A percentile compares a stretch with the other conserved stretches of the same genome.
Conservation (phyloP, 2,888 invertebrate genomes). For the Mesoligia furuncula region DNA sequence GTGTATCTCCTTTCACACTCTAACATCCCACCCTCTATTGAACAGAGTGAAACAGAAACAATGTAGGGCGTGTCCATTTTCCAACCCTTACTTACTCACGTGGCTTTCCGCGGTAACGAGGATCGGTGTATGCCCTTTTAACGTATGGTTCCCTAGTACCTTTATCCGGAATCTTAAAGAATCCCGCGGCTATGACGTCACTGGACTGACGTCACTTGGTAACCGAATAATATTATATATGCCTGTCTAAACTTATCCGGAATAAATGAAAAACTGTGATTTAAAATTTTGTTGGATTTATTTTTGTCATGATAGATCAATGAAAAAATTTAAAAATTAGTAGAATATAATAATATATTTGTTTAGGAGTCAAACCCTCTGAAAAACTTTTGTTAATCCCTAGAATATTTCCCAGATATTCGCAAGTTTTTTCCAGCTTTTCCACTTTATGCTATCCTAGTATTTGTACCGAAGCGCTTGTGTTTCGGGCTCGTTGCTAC, state of each 20-base stretch:
- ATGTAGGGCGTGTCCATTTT: neutral
- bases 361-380: neutral
- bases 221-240: neutral
- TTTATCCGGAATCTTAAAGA: constrained; percentile 35
- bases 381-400: no score
- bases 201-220: constrained; percentile 37
- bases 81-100: neutral
- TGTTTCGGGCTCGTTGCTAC: constrained; percentile 12
- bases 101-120: neutral
- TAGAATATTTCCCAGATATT: neutral
- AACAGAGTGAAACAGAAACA: constrained; percentile 25
- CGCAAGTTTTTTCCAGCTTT: neutral
- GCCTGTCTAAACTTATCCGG: neutral
- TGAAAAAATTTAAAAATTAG: no score
- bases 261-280: neutral
- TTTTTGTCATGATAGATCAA: neutral
- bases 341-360: neutral
- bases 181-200: constrained; percentile 35
- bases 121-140: neutral
- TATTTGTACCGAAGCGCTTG: constrained; percentile 11
- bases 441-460: constrained; percentile 12
- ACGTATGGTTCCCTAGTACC: constrained; percentile 27
- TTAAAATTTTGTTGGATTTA: neutral
- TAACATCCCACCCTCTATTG: neutral
- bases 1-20: constrained; percentile 9